Base-by-base conservation (phyloP, 2,888 invertebrate genomes). In the Mantis religiosa region DNA sequence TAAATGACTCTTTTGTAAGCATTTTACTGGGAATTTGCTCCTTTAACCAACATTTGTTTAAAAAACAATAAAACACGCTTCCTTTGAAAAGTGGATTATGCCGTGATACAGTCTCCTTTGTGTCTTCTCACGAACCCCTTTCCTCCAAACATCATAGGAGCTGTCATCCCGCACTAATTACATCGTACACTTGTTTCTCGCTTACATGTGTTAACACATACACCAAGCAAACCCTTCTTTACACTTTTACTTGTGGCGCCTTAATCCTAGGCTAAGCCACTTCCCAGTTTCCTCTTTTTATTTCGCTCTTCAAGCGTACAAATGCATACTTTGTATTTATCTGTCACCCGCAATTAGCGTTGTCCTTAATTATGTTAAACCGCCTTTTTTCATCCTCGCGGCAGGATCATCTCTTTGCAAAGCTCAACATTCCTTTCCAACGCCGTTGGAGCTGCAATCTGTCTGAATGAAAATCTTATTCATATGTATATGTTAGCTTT, bases 341-440 rank as follows among this genome's bases (percentile, higher is more conserved):
- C 83, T 89, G 90, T 90, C 90, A 87, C 89, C 28, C 28, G 34
- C 89, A 90, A 90, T 90, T 90, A 90, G 20, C 82, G 82, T 54
- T 82, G 82, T 9, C 87, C 28, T 82, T 87, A 87, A 87, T 82
- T 87, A 82, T 71, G 54, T 71, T 71, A 71, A 71, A 15, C 25
- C 54, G 25, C 54, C 25, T 71, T 71, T 71, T 41, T 41, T 20
- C 25, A 71, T 71, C 54, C 54, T 6, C 15, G 41, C 41, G 41
- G 41, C 41, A 41, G 41, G 41, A 41, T 9, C 41, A 41, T 41
- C 41, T 41, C 41, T 41, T 41, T 12, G 12, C 41, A 41, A 41
- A 41, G 41, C 54, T 15, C 15, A 71, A 71, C 54, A 2, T 12
- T 0, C 20, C 54, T 71, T 71, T 71, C 54, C 54, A 20, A 20